Evolutionary conservation across 1,140 invertebrate genomes (phyloP), one percentile per base, ranked within the genome.

Genomic region (Cyphomyrmex costatus): DNA sequence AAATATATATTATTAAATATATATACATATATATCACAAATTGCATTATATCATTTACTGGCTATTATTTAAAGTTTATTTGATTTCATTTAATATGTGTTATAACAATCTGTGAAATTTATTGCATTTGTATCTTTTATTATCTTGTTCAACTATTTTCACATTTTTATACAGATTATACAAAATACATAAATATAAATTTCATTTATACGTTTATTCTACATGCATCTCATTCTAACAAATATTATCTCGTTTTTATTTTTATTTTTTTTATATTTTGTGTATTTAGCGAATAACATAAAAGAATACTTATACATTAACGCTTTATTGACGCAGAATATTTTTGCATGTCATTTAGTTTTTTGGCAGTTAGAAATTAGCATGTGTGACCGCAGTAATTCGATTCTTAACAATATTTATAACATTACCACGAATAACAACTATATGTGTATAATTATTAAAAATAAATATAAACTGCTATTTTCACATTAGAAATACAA

Each of bases 141-240:
- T 83, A 58, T 33, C 19, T 46, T 73, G 19, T 21, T 16, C 8
- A 19, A 68, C 16, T 66, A 24, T 42, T 68, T 46, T 27, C 24
- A 21, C 2, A n/a, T 10, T 58, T 10, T 70, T 10, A 19, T n/a
- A 3, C 2, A 60, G 12, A 60, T 58, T 46, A 73, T 60, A 60
- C 53, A 83, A 83, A 46, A 83, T 60, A 58, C 60, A 60, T 73
- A 82, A 73, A 82, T 71, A 46, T 70, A 80, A 82, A 71, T 56
- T 19, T 71, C 58, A 73, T 73, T 6, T 82, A 49, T 27, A 70
- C 49, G 16, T 10, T 49, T 58, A 30, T 21, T 30, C 16, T 63
- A 77, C 58, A n/a, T n/a, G n/a, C n/a, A 80, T 65, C 19, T 77
- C 0, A 14, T 16, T 56, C 10, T 58, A 24, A 24, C 10, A 8